These are phyloP conservation scores for Phylloscopus trochilus DNA, from an alignment of 2,113 vertebrate species.

Conservation along the genomic window DNA sequence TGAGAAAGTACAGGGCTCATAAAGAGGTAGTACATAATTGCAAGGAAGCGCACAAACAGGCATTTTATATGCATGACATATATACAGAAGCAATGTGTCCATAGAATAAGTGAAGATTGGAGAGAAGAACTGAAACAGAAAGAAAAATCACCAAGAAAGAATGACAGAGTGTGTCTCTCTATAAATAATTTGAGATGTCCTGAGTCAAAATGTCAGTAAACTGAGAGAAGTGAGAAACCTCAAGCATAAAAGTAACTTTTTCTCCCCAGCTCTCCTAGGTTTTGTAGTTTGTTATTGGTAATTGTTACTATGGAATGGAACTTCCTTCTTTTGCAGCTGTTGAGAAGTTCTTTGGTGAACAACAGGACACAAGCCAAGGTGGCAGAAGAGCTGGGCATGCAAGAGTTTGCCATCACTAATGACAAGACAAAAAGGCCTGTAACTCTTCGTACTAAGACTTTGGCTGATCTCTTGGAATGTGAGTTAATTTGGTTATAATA, in stretches of 20 bases:
- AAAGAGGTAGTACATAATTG: not conserved
- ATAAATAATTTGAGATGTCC: not conserved
- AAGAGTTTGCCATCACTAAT: slow-evolving; percentile 97
- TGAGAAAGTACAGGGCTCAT: not conserved
- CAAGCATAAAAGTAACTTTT: not conserved
- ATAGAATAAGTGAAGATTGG: not conserved
- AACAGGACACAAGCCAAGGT: slow-evolving; percentile 98
- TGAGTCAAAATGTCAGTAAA: not conserved
- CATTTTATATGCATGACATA: not conserved
- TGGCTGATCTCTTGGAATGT: slow-evolving; percentile 97
- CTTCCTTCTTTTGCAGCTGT: slow-evolving; percentile 75
- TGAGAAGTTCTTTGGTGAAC: slow-evolving; percentile 96
- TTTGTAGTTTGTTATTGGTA: not conserved
- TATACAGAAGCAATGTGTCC: not conserved
- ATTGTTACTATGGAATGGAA: not conserved
- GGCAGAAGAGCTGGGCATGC: slow-evolving; percentile 97
- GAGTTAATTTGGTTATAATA: slow-evolving; percentile 48
- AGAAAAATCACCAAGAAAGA: not conserved
- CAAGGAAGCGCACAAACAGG: not conserved
- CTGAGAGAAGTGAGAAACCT: not conserved
- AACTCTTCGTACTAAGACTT: slow-evolving; percentile 92
- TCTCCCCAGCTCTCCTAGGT: not conserved
- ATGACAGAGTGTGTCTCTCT: not conserved
- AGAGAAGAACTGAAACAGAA: not conserved
- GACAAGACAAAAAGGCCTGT: slow-evolving; percentile 97